Percentiles rank a stretch among this genome's conserved stretches.
phyloP scores from a whole-genome alignment of 1,140 invertebrate species.

The Ridgeia piscesae region DNA sequence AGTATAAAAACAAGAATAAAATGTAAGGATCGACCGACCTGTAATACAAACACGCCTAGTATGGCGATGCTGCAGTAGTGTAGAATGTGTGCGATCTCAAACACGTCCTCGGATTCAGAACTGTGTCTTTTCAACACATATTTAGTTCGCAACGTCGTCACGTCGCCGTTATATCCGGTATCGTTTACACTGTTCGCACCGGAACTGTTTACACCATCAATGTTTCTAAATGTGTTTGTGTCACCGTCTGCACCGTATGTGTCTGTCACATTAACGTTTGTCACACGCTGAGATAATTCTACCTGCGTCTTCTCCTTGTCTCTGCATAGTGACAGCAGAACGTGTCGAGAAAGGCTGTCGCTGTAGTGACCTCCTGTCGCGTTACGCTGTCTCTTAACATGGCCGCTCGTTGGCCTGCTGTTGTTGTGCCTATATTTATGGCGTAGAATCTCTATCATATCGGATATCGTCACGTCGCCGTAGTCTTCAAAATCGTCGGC shows the following conservation, averaged over 20 bases:
- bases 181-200: neutral
- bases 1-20: too few relatives aligned
- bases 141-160: neutral
- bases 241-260: neutral
- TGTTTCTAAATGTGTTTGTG: neutral
- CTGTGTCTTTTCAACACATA: neutral
- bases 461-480: constrained; percentile 12
- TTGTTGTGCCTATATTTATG: neutral
- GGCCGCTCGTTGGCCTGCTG: neutral
- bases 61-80: constrained; percentile 29
- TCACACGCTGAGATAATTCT: neutral
- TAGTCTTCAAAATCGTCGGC: constrained; percentile 22
- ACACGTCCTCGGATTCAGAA: constrained; percentile 18
- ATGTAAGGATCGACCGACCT: neutral
- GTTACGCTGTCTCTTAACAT: neutral
- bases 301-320: neutral
- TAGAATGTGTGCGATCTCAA: constrained; percentile 29
- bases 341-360: neutral
- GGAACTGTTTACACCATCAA: neutral
- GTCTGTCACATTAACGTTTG: neutral
- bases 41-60: constrained; percentile 27
- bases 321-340: neutral
- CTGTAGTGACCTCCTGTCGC: neutral
- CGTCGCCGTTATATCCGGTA: neutral
- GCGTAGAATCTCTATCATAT: constrained; percentile 23